Conservation (phyloP, 2,888 invertebrate genomes). For the Gnatocerus cornutus region DNA sequence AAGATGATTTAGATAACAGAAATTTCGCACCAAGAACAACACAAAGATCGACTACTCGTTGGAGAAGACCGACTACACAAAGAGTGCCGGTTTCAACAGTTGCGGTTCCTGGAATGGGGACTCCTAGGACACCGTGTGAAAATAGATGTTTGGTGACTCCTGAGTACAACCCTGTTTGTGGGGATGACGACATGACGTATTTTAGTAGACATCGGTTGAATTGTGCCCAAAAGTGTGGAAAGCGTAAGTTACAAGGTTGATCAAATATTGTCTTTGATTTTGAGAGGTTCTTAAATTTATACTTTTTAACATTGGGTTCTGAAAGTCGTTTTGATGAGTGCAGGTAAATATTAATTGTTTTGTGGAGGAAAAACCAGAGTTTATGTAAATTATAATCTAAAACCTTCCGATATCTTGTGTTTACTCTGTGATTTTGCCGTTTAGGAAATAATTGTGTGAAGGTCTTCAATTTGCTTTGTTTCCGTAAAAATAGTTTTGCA, state of each 20-base stretch:
- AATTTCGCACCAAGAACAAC: slow-evolving; percentile 17
- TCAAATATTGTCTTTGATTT: no score
- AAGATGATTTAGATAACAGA: slow-evolving; percentile 32
- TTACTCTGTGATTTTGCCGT: background rate
- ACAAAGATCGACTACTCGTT: slow-evolving; percentile 12
- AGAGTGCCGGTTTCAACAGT: slow-evolving; percentile 50
- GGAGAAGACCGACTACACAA: slow-evolving; percentile 31
- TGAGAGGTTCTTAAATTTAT: no score
- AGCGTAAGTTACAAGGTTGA: slow-evolving; percentile 59
- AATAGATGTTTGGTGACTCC: slow-evolving; percentile 61
- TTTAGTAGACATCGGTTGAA: slow-evolving; percentile 59
- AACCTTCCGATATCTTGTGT: background rate
- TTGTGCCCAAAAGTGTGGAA: slow-evolving; percentile 65
- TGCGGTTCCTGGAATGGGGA: slow-evolving; percentile 63
- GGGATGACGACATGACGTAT: slow-evolving; percentile 64
- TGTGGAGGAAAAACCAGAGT: slow-evolving; percentile 24
- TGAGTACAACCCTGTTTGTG: slow-evolving; percentile 67
- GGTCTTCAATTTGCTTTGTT: background rate
- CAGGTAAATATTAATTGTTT: background rate
- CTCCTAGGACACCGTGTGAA: slow-evolving; percentile 62
- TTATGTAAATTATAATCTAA: slow-evolving; percentile 1
- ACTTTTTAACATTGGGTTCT: background rate
- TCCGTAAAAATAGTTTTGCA: no score
- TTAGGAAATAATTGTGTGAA: slow-evolving; percentile 1
- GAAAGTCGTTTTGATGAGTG: background rate